These are phyloP conservation scores for Piaya cayana DNA, from an alignment of 2,113 vertebrate genomes.

Conservation along the genomic window DNA sequence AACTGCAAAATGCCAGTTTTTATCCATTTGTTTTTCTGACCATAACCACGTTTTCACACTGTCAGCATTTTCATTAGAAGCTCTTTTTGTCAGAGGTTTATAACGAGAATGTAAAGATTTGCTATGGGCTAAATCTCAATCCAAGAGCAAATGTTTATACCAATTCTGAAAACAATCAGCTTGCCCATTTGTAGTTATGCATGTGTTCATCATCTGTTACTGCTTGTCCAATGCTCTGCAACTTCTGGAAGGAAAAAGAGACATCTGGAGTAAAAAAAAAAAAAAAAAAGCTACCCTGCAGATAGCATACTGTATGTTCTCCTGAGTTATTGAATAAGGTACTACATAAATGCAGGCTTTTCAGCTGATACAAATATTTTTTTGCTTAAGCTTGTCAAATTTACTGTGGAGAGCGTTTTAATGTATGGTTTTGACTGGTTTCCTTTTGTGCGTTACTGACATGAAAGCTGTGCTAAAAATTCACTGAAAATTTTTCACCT, in stretches of 20 bases:
- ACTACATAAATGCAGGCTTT: slow-evolving; percentile 57
- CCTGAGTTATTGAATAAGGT: slow-evolving; percentile 69
- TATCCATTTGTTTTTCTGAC: slow-evolving; percentile 82
- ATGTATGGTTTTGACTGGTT: background rate
- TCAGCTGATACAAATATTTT: slow-evolving; percentile 17
- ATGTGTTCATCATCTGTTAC: slow-evolving; percentile 87
- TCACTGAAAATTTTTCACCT: slow-evolving; percentile 44
- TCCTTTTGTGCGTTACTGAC: background rate
- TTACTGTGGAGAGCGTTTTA: background rate
- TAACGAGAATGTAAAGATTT: slow-evolving; percentile 84
- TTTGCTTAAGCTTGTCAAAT: background rate
- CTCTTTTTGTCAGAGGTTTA: slow-evolving; percentile 82
- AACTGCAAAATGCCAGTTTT: slow-evolving; percentile 77
- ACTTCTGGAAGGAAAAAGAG: slow-evolving; percentile 85
- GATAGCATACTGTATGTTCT: slow-evolving; percentile 76
- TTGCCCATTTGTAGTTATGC: slow-evolving; percentile 86
- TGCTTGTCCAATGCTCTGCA: slow-evolving; percentile 85
- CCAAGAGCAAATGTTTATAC: slow-evolving; percentile 87
- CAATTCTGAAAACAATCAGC: slow-evolving; percentile 86
- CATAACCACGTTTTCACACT: slow-evolving; percentile 82
- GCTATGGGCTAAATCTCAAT: slow-evolving; percentile 86
- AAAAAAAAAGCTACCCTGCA: slow-evolving; percentile 69
- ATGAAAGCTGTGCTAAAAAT: background rate
- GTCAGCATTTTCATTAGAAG: slow-evolving; percentile 84
- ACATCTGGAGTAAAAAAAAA: slow-evolving; percentile 79